phyloP scores from a whole-genome alignment of 1,140 invertebrate species.

The Trypoxylus dichotomus region DNA sequence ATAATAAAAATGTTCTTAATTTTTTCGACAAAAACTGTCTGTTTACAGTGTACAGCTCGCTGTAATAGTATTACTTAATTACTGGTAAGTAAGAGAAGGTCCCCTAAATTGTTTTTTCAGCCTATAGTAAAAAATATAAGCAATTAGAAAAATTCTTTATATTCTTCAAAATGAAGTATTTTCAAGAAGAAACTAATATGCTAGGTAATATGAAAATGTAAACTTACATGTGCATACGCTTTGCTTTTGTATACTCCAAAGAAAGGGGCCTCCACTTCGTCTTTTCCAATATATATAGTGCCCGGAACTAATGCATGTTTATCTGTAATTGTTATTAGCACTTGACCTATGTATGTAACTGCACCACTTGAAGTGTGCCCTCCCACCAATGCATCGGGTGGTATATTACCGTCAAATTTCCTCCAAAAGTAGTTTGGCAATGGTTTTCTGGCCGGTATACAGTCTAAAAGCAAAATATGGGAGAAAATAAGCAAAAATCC shows the following conservation, averaged over 20 bases:
- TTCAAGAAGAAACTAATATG: background rate
- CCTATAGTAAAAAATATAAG: too few relatives aligned
- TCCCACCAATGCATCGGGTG: background rate
- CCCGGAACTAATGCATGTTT: background rate
- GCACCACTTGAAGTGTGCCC: background rate
- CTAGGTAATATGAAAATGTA: background rate
- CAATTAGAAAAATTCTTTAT: background rate
- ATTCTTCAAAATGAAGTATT: background rate
- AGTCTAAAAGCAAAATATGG: background rate
- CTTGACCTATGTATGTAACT: constrained; percentile 5
- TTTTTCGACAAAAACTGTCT: too few relatives aligned
- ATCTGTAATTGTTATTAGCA: background rate
- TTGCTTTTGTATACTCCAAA: background rate
- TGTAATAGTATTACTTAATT: too few relatives aligned
- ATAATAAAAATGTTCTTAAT: too few relatives aligned
- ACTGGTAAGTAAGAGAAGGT: too few relatives aligned
- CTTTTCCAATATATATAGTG: background rate
- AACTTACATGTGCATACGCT: background rate
- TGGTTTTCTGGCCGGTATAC: background rate
- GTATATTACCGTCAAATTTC: background rate
- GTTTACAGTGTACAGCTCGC: too few relatives aligned
- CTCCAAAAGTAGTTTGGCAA: constrained; percentile 6
- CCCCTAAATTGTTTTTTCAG: too few relatives aligned
- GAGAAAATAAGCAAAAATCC: too few relatives aligned
- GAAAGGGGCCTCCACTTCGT: background rate